A percentile compares a stretch with the other conserved stretches of the same genome.
Evolutionary conservation across 2,113 vertebrate species (phyloP).

Genomic region (Heloderma charlesbogerti): DNA sequence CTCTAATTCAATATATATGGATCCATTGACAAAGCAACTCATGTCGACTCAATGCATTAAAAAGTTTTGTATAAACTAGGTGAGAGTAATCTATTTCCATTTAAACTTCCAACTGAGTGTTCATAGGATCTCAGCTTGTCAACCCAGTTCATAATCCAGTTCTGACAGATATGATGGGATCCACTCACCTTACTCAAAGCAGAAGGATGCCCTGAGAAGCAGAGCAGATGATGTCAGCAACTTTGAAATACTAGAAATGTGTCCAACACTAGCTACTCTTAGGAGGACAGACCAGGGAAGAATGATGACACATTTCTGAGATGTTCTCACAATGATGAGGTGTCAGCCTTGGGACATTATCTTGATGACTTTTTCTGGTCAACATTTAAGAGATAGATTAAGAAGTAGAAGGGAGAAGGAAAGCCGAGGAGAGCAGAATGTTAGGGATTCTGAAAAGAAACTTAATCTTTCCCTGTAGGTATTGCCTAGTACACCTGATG

Average conservation of each 20-base stretch:
- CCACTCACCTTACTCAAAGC: background rate
- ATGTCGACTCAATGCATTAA: background rate
- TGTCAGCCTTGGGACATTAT: background rate
- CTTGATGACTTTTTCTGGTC: background rate
- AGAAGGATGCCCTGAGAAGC: background rate
- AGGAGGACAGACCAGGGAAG: background rate
- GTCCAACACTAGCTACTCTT: background rate
- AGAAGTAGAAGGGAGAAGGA: background rate
- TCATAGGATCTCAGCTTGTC: background rate
- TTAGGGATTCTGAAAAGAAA: background rate
- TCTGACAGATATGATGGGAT: background rate
- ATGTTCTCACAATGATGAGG: background rate
- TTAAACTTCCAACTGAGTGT: background rate
- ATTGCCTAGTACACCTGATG: background rate
- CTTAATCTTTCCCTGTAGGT: background rate
- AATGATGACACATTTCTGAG: background rate
- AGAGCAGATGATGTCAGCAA: background rate
- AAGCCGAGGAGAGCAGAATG: background rate
- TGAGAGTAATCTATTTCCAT: background rate
- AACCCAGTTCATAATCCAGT: background rate
- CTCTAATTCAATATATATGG: background rate
- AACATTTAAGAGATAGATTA: background rate
- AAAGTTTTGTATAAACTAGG: background rate
- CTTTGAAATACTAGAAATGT: background rate
- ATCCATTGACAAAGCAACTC: background rate